phyloP scores from a whole-genome alignment of 1,140 invertebrate species.

The Nephila pilipes region DNA sequence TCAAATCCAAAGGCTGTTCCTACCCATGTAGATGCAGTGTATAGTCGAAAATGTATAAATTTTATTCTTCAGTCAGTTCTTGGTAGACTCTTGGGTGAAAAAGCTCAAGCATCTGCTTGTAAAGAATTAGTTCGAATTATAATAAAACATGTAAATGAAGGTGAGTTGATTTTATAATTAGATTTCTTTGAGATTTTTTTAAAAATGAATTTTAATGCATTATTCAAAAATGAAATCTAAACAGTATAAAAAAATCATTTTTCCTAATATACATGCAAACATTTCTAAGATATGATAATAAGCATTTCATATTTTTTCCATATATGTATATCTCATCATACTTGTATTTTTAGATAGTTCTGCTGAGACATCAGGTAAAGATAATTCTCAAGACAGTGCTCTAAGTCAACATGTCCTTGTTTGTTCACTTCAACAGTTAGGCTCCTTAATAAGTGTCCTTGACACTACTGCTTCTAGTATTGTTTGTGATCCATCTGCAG shows the following conservation, averaged over 20 bases:
- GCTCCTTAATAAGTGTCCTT: slow-evolving; percentile 88
- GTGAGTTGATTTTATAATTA: slow-evolving; percentile 80
- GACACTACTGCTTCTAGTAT: slow-evolving; percentile 95
- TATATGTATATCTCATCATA: background rate
- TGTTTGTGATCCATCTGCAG: slow-evolving; percentile 91
- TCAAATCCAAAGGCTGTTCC: slow-evolving; percentile 94
- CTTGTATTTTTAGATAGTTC: slow-evolving; percentile 61
- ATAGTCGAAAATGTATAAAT: slow-evolving; percentile 97
- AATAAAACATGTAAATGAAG: slow-evolving; percentile 94
- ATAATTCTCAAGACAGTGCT: slow-evolving; percentile 83
- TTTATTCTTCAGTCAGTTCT: slow-evolving; percentile 96
- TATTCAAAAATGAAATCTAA: too few species aligned
- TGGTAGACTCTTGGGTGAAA: slow-evolving; percentile 96
- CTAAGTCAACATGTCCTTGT: slow-evolving; percentile 96
- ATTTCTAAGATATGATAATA: background rate
- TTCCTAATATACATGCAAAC: too few species aligned
- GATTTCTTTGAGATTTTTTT: background rate
- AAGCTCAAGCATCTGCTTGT: slow-evolving; percentile 94
- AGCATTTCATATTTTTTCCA: background rate
- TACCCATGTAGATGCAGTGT: slow-evolving; percentile 98
- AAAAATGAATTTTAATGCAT: background rate
- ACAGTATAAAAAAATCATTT: too few species aligned
- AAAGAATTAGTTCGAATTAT: slow-evolving; percentile 96
- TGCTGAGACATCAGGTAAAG: slow-evolving; percentile 72
- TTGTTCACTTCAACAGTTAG: slow-evolving; percentile 93